Percentiles rank a stretch among this genome's conserved stretches.
Conservation (phyloP, 2,888 invertebrate genomes). For the Dynastes maya region DNA sequence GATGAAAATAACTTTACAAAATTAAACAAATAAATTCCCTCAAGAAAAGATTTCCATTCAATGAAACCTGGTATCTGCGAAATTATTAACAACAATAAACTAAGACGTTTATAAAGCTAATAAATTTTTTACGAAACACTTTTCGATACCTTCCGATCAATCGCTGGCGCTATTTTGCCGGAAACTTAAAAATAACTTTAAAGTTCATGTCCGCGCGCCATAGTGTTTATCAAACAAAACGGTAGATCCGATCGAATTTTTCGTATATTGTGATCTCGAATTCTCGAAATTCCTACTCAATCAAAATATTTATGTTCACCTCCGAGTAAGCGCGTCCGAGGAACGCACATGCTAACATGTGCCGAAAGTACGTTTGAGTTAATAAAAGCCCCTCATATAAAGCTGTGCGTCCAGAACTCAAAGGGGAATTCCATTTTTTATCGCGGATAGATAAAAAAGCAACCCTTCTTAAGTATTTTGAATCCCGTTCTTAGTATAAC, state of each 20-base stretch:
- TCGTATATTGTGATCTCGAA: conserved; percentile 21
- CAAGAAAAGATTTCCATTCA: too few relatives aligned
- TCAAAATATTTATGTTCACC: conserved; percentile 37
- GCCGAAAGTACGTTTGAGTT: conserved; percentile 2
- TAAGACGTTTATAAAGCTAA: too few relatives aligned
- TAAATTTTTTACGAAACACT: neutral
- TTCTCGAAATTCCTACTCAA: conserved; percentile 31
- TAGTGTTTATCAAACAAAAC: neutral
- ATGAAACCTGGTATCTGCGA: too few relatives aligned
- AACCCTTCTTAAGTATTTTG: neutral
- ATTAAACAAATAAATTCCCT: too few relatives aligned
- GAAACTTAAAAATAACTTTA: conserved; percentile 8
- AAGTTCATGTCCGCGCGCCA: conserved; percentile 1
- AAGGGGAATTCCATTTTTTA: neutral
- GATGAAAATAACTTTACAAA: too few relatives aligned
- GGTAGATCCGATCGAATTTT: conserved; percentile 1
- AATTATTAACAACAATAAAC: too few relatives aligned
- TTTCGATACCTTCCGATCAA: neutral
- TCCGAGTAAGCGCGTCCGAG: conserved; percentile 1
- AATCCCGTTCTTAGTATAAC: too few relatives aligned
- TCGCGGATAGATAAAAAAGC: neutral
- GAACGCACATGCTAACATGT: conserved; percentile 28
- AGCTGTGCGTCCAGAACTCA: neutral
- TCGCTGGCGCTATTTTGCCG: conserved; percentile 6
- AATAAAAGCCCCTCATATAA: neutral